Evolutionary conservation across 2,113 vertebrate species (phyloP).

Genomic region (Agapornis roseicollis): DNA sequence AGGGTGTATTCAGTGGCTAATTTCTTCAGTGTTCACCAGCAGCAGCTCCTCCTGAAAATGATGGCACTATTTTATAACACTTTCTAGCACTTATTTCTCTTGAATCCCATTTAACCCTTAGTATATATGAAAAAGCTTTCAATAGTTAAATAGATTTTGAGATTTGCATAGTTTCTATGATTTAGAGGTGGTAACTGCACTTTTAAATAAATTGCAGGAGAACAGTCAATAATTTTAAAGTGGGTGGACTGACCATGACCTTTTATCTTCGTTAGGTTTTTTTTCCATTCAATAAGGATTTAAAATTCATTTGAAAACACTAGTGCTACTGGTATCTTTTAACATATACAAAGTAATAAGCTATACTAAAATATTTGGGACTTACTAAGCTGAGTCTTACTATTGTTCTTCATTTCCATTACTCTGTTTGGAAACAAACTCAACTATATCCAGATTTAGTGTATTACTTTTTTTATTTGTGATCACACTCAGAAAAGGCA

Average conservation of each 20-base stretch:
- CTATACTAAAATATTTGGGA: background rate
- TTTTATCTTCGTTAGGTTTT: background rate
- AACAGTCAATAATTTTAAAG: background rate
- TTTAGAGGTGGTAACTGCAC: background rate
- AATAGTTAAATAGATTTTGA: background rate
- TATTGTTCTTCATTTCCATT: background rate
- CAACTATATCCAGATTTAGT: background rate
- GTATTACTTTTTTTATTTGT: background rate
- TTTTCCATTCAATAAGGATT: rapidly evolving
- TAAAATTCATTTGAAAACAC: background rate
- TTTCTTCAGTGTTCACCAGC: background rate
- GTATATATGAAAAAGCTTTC: background rate
- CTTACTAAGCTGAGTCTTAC: background rate
- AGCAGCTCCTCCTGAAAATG: background rate
- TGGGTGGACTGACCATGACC: background rate
- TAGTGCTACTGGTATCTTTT: background rate
- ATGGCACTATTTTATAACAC: background rate
- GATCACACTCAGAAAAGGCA: background rate
- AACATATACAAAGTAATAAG: background rate
- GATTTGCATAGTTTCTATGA: background rate
- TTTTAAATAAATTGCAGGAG: background rate
- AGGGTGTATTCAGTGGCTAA: background rate
- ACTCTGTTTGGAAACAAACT: background rate
- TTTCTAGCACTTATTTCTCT: background rate
- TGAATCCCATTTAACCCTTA: background rate